Base-by-base conservation (phyloP, 2,888 invertebrate genomes). In the Idaea straminata region DNA sequence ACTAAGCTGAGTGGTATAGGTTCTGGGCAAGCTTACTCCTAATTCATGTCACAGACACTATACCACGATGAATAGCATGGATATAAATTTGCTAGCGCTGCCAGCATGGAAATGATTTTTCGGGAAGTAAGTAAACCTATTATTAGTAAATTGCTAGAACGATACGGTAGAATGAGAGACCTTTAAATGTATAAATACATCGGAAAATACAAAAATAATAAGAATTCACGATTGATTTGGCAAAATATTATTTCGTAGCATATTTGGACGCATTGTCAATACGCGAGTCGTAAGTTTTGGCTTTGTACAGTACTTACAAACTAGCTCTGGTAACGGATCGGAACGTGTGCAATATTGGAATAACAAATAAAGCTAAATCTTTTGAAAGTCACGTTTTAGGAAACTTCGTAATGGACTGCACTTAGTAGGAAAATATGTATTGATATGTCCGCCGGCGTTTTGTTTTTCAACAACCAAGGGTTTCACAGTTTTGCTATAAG, bases 261-360 rank as follows among this genome's bases (percentile, higher is more conserved):
- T 71, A 67, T 62, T 70, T 82, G 83, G 84, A 84, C 83, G 83
- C 80, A 74, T 71, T 69, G 34, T 66, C 66, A 73, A 73, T 73
- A 72, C 73, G 69, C 25, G 25, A 25, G 25, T 25, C 25, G 25
- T 25, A 25, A 25, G 25, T 73, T 71, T 74, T 74, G 72, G 72
- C 69, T 82, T 82, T 81, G 79, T 82, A 79, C 81, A 80, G 73
- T 70, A 65, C 74, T 76, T 81, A 82, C 77, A 38, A 77, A 68
- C 75, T 82, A 79, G 69, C 66, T 66, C 71, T 7, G 47, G 68
- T 71, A 69, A 47, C 47, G 6, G 36, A 36, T 36, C 6, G 47
- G 47, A 47, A 13, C 47, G 13, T 25, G 25, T 25, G 47, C 47
- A 10, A 47, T 13, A 47, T 47, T 47, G 7, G 10, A 6, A 7